phyloP scores from a whole-genome alignment of 37 sponge, comb jelly and placozoan species.

The Aphrocallistes beatrix region DNA sequence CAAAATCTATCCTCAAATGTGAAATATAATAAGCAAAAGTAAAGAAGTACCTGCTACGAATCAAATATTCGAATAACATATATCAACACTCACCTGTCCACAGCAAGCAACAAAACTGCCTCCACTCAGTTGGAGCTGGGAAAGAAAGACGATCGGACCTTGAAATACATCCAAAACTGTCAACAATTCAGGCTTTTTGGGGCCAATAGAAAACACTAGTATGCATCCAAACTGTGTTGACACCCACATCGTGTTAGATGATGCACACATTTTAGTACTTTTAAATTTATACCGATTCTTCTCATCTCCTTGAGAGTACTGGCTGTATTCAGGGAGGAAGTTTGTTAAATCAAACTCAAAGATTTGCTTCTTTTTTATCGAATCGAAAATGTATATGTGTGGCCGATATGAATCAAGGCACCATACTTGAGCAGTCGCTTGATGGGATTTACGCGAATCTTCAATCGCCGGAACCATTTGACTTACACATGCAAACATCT shows the following conservation, averaged over 20 bases:
- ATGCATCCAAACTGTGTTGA: not conserved
- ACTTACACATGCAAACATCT: not conserved
- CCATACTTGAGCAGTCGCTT: not conserved
- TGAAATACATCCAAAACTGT: not conserved
- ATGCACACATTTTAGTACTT: not conserved
- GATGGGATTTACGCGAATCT: not conserved
- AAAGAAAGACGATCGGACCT: not conserved
- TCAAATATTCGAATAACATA: too few relatives aligned
- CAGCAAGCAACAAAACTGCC: not conserved
- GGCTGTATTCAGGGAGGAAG: not conserved
- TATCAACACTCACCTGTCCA: slow-evolving; percentile 10
- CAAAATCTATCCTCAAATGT: too few relatives aligned
- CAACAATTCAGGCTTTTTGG: not conserved
- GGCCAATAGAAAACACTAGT: not conserved
- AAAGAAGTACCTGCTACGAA: too few relatives aligned
- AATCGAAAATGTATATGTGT: not conserved
- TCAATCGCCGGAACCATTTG: not conserved
- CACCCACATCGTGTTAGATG: not conserved
- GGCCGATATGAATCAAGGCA: not conserved
- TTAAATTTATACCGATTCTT: not conserved
- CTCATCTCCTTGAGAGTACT: not conserved
- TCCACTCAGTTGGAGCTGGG: not conserved
- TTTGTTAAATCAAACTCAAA: not conserved
- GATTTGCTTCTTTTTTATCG: not conserved
- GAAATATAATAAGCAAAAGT: too few relatives aligned